These are phyloP conservation scores for Lichenostomus cassidix DNA, from an alignment of 2,113 vertebrate genomes.

Conservation along the genomic window DNA sequence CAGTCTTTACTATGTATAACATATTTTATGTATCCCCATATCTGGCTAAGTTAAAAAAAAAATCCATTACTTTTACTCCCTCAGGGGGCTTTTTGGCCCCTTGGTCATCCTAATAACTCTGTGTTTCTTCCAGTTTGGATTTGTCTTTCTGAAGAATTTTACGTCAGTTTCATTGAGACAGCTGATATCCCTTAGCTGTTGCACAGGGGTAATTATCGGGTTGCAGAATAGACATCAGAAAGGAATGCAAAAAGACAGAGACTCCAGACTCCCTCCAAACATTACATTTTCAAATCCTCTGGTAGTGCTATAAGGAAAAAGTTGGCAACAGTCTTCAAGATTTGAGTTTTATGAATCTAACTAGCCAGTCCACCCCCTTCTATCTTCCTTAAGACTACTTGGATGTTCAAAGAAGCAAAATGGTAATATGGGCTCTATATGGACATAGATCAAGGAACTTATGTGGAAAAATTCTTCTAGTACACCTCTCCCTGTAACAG, in stretches of 20 bases:
- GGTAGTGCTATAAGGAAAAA: neutral
- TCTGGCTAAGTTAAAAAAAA: neutral
- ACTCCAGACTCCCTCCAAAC: neutral
- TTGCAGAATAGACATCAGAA: neutral
- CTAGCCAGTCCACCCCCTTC: neutral
- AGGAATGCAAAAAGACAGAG: neutral
- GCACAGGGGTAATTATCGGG: neutral
- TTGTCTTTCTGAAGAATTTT: neutral
- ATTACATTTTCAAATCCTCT: neutral
- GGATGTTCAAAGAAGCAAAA: neutral
- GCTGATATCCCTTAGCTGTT: neutral
- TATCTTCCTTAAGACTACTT: neutral
- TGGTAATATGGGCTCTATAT: neutral
- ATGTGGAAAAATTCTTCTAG: neutral
- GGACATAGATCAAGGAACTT: neutral
- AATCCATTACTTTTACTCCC: neutral
- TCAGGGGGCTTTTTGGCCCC: neutral
- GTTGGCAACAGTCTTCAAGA: neutral
- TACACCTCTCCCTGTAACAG: neutral
- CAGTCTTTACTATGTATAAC: neutral
- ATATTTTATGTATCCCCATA: neutral
- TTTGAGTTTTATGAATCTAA: neutral
- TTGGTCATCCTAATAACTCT: neutral
- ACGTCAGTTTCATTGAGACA: neutral
- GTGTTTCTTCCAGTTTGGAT: neutral